A percentile compares a stretch with the other conserved stretches of the same genome.
Evolutionary conservation across 2,797 vertebrate genomes (phyloP).

Genomic region (Heliangelus exortis): DNA sequence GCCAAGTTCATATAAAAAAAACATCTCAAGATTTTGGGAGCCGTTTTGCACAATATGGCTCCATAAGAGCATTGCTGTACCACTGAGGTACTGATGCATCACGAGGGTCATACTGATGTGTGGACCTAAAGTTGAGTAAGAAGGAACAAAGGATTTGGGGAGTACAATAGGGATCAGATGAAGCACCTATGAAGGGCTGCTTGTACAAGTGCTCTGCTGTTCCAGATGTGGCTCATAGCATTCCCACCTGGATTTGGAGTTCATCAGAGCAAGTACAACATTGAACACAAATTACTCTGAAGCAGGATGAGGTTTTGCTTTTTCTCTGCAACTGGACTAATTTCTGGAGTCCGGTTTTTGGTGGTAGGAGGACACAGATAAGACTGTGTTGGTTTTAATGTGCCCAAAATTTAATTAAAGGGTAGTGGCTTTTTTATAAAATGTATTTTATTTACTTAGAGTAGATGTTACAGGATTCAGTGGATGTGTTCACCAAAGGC

Average conservation of each 20-base stretch:
- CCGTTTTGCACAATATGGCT: neutral
- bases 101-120: neutral
- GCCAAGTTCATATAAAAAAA: neutral
- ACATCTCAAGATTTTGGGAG: slow-evolving; percentile 22
- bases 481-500: neutral
- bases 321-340: neutral
- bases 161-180: neutral
- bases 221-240: neutral
- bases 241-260: neutral
- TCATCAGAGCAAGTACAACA: neutral
- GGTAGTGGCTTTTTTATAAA: neutral
- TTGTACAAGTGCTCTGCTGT: neutral
- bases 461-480: neutral
- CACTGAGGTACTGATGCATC: neutral
- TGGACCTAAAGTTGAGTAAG: slow-evolving; percentile 8
- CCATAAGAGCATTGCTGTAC: neutral
- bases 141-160: slow-evolving; percentile 66
- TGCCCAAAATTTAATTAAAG: neutral
- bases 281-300: neutral
- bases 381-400: neutral
- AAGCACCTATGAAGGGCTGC: neutral
- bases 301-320: neutral
- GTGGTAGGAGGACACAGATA: neutral
- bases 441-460: neutral
- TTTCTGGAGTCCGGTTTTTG: neutral